Percentiles rank a stretch among this genome's conserved stretches.
These are phyloP conservation scores for Desmodus rotundus DNA, from an alignment of 2,113 vertebrate species.

Conservation along the genomic window DNA sequence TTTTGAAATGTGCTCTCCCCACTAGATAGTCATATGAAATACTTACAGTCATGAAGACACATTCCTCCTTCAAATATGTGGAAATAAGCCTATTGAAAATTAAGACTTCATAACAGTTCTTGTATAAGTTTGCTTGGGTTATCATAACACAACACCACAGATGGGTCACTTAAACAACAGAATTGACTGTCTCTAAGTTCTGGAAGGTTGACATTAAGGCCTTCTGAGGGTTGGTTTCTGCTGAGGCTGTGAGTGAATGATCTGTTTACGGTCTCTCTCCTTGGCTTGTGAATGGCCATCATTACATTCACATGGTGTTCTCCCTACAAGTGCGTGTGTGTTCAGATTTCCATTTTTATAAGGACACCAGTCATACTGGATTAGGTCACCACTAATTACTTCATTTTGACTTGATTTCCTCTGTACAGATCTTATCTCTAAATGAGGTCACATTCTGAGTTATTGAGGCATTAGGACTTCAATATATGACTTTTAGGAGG, in stretches of 20 bases:
- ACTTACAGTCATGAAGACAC: neutral
- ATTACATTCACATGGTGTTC: neutral
- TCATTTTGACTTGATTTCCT: neutral
- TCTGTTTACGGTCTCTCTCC: neutral
- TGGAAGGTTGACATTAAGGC: neutral
- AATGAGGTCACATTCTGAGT: neutral
- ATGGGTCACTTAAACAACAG: neutral
- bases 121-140: neutral
- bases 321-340: neutral
- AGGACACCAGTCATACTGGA: neutral
- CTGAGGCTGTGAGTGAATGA: neutral
- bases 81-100: neutral
- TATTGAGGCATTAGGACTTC: neutral
- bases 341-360: neutral
- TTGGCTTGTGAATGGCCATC: neutral
- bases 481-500: neutral
- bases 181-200: neutral
- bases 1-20: neutral
- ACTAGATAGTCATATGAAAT: neutral
- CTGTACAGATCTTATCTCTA: neutral
- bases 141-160: neutral
- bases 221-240: neutral
- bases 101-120: rapidly evolving
- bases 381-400: neutral
- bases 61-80: neutral